Conservation (phyloP, 2,113 vertebrate genomes). For the Dromaius novaehollandiae region DNA sequence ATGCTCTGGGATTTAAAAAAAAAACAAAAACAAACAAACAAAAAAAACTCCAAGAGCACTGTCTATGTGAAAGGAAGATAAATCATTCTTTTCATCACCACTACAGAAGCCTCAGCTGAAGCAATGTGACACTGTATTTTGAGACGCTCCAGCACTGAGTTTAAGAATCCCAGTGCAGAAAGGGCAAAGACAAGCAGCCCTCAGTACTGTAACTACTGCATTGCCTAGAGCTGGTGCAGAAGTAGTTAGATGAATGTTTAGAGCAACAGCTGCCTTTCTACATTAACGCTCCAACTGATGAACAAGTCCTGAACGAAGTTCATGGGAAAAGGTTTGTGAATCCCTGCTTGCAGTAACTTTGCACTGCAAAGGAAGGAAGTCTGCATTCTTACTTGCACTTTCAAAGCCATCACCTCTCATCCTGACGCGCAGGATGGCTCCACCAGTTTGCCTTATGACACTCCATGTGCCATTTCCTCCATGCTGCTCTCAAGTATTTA, state of each 20-base stretch:
- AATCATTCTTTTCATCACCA: neutral
- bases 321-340: neutral
- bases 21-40: no score
- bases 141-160: neutral
- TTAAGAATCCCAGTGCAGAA: neutral
- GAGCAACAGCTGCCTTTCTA: neutral
- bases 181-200: neutral
- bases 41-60: no score
- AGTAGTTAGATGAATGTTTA: neutral
- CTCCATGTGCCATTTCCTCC: neutral
- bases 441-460: neutral
- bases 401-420: neutral
- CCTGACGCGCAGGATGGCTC: neutral
- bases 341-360: neutral
- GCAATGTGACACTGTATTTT: neutral
- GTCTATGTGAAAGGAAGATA: neutral
- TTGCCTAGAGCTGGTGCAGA: fast-evolving
- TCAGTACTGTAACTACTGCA: neutral
- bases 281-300: neutral
- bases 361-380: neutral
- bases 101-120: neutral
- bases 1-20: neutral
- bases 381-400: neutral
- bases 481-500: neutral
- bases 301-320: neutral